These are phyloP conservation scores for Ichneumoninae sp. DNA, from an alignment of 2,888 invertebrate genomes.

Conservation along the genomic window DNA sequence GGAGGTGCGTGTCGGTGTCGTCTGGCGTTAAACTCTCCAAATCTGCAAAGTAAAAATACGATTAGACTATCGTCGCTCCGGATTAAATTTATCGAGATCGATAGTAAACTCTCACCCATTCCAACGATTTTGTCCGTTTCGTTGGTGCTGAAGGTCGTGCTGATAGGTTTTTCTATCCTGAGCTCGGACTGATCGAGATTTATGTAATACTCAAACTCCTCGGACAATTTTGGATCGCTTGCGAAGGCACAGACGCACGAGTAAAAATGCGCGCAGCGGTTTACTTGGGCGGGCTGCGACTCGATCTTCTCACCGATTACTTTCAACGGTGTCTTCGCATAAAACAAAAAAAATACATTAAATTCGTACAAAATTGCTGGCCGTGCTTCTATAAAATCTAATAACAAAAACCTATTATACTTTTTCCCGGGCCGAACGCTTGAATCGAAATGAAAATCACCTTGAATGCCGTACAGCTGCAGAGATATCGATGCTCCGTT, in stretches of 20 bases:
- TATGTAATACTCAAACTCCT: conserved; percentile 88
- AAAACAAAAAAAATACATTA: conserved; percentile 7
- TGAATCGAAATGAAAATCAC: conserved; percentile 75
- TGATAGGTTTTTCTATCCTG: conserved; percentile 73
- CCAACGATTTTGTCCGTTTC: conserved; percentile 79
- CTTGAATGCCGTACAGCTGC: conserved; percentile 86
- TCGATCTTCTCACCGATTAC: conserved; percentile 75
- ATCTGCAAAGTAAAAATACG: conserved; percentile 71
- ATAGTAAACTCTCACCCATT: conserved; percentile 75
- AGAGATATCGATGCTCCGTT: conserved; percentile 86
- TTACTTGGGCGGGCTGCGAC: conserved; percentile 70
- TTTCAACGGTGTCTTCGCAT: conserved; percentile 70
- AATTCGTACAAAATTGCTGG: too few species aligned
- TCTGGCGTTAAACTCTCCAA: conserved; percentile 77
- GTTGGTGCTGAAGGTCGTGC: conserved; percentile 72
- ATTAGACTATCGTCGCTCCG: background rate
- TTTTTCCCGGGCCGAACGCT: background rate
- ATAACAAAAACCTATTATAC: too few species aligned
- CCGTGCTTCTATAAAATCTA: too few species aligned
- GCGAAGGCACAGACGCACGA: conserved; percentile 90
- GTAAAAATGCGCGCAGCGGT: conserved; percentile 89
- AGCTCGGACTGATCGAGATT: conserved; percentile 84
- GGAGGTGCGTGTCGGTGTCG: conserved; percentile 79
- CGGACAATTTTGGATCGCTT: conserved; percentile 87
- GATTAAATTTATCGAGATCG: conserved; percentile 7